A percentile compares a stretch with the other conserved stretches of the same genome.
phyloP scores from a whole-genome alignment of 2,797 vertebrate species.

The Pseudotriccus pelzelni region DNA sequence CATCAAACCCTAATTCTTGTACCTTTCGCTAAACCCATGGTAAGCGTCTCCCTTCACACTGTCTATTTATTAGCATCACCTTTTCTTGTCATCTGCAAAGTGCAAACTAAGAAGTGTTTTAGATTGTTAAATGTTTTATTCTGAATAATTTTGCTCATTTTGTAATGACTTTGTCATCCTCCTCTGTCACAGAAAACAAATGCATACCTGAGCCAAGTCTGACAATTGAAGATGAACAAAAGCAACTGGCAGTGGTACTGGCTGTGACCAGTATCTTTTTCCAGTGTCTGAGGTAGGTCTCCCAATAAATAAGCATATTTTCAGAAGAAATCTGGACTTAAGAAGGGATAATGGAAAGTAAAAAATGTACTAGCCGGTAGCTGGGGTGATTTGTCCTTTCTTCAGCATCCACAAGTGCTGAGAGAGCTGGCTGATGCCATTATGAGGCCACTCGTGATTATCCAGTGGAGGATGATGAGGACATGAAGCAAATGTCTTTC shows the following conservation, averaged over 20 bases:
- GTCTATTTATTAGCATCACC: neutral
- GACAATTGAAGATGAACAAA: neutral
- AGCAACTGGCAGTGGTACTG: neutral
- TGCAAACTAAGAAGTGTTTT: neutral
- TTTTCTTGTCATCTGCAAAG: neutral
- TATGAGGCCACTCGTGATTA: neutral
- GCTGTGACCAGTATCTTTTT: neutral
- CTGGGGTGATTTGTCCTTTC: neutral
- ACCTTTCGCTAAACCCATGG: neutral
- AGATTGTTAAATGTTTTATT: neutral
- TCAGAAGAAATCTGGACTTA: neutral
- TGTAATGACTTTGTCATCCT: neutral
- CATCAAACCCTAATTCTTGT: neutral
- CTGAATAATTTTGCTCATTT: neutral
- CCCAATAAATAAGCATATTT: neutral
- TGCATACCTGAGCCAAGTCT: neutral
- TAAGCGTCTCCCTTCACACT: neutral
- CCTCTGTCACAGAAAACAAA: neutral
- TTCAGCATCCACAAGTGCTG: neutral
- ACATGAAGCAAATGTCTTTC: neutral
- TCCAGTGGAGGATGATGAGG: accelerated
- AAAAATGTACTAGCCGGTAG: neutral
- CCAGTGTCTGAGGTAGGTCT: neutral
- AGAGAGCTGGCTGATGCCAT: neutral
- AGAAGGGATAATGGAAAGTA: neutral